These are phyloP conservation scores for Invenusta paracnida DNA, from an alignment of 2,888 invertebrate species.

Conservation along the genomic window DNA sequence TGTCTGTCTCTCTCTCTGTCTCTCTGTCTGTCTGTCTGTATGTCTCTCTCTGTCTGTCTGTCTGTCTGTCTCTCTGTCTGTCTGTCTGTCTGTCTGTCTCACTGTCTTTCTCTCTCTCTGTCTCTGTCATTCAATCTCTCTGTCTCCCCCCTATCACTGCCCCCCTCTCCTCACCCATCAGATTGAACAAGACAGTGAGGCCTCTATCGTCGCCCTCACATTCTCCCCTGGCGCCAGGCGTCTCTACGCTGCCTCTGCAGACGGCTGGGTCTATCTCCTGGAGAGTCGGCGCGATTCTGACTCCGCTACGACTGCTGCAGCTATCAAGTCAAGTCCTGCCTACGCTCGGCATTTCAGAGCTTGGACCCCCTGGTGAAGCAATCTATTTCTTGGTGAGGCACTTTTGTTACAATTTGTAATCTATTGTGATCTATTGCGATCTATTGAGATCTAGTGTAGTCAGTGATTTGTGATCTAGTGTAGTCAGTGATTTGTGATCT, in stretches of 20 bases:
- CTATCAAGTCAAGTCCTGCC: neutral
- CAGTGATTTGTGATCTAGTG: no score
- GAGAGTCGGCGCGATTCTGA: neutral
- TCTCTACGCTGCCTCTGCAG: neutral
- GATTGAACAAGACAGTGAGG: neutral
- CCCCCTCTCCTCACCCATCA: neutral
- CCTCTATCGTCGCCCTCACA: neutral
- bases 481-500: no score
- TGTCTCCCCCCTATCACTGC: neutral
- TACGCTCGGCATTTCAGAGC: neutral
- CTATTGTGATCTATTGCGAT: no score
- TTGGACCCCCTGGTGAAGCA: slow-evolving; percentile 3
- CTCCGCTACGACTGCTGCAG: neutral
- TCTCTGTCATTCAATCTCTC: no score
- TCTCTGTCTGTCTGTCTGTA: neutral
- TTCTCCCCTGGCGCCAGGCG: neutral
- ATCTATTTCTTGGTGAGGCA: no score
- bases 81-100: neutral
- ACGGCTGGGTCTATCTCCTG: slow-evolving; percentile 9
- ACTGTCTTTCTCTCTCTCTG: neutral
- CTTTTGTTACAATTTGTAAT: no score
- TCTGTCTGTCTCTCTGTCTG: neutral
- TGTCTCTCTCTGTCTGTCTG: no score
- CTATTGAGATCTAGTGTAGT: no score
- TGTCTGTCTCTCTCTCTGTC: no score